Evolutionary conservation across 2,888 invertebrate genomes (phyloP).

Genomic region (Liopterus haemorrhoidalis): DNA sequence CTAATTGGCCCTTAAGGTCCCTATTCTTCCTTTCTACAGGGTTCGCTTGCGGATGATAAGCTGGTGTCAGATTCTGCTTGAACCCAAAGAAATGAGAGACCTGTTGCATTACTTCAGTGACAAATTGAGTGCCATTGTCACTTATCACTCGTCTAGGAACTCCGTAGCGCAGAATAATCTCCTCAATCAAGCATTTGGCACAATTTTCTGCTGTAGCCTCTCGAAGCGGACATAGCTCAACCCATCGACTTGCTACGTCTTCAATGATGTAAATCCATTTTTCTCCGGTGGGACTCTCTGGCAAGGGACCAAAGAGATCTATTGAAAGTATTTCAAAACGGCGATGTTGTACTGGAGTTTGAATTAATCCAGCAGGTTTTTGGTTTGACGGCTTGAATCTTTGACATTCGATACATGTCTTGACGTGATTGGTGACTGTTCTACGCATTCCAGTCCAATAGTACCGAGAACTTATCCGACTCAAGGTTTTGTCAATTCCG

Average conservation of each 20-base stretch:
- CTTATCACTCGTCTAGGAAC: conserved; percentile 35
- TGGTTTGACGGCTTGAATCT: no score
- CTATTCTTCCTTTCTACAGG: conserved; percentile 37
- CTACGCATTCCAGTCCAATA: no score
- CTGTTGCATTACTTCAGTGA: conserved; percentile 38
- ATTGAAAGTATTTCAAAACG: conserved; percentile 22
- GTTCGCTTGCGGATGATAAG: conserved; percentile 39
- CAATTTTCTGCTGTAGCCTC: conserved; percentile 35
- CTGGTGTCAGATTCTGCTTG: conserved; percentile 29
- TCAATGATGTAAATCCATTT: conserved; percentile 16
- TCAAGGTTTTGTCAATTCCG: no score
- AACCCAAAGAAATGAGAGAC: conserved; percentile 26
- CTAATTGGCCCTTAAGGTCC: conserved; percentile 32
- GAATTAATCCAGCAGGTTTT: no score
- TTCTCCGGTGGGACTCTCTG: conserved; percentile 19
- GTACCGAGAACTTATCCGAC: no score
- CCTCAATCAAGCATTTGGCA: conserved; percentile 32
- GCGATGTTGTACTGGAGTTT: no score
- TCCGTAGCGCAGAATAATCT: conserved; percentile 38
- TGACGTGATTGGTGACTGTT: no score
- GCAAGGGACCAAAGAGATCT: conserved; percentile 26
- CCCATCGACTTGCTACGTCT: conserved; percentile 29
- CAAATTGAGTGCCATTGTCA: conserved; percentile 40
- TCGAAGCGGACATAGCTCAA: conserved; percentile 36
- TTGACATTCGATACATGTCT: no score